Evolutionary conservation across 2,797 vertebrate species (phyloP).

Genomic region (Nasua narica): DNA sequence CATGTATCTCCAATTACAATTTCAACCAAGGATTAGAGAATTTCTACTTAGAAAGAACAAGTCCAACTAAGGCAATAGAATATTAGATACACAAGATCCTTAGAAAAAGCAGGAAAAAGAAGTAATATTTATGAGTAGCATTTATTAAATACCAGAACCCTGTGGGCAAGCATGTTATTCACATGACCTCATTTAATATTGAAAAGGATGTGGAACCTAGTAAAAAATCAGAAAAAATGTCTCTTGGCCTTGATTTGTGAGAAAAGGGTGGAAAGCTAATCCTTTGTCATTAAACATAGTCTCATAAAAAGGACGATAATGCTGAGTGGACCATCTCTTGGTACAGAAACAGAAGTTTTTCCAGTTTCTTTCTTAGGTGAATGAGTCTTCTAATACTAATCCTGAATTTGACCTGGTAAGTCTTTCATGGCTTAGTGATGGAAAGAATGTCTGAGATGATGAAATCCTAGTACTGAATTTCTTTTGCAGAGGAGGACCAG

Average conservation of each 20-base stretch:
- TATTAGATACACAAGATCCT: neutral
- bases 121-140: neutral
- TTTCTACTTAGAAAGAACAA: neutral
- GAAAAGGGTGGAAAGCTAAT: neutral
- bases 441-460: neutral
- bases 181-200: constrained; percentile 2
- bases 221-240: neutral
- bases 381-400: neutral
- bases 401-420: neutral
- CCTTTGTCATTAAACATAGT: neutral
- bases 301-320: neutral
- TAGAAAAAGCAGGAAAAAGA: neutral
- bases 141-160: neutral
- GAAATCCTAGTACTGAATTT: neutral
- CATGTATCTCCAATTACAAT: neutral
- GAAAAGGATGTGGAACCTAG: neutral
- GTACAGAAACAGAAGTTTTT: neutral
- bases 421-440: neutral
- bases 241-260: constrained; percentile 10
- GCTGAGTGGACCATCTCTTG: neutral
- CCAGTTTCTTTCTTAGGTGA: neutral
- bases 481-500: neutral
- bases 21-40: neutral
- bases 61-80: neutral
- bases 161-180: neutral